Conservation (phyloP, 2,113 vertebrate genomes). For the Chitala chitala region DNA sequence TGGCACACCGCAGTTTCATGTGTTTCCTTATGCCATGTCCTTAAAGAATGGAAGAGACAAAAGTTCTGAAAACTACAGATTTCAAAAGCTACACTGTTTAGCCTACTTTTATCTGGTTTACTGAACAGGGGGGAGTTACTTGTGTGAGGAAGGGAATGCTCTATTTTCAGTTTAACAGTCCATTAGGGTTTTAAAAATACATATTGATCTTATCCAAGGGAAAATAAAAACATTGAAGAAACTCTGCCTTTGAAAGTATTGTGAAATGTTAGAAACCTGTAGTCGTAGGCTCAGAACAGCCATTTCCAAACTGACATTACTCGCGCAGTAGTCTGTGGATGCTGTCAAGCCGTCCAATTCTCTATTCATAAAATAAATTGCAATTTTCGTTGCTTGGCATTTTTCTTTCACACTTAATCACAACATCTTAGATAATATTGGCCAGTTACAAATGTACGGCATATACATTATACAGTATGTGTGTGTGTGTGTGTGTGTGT, state of each 20-base stretch:
- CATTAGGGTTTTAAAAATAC: conserved; percentile 4
- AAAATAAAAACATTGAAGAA: not conserved
- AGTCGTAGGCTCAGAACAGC: not conserved
- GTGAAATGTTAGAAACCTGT: not conserved
- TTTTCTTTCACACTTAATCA: too few species aligned
- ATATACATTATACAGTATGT: too few species aligned
- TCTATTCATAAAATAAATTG: too few species aligned
- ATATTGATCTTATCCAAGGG: not conserved
- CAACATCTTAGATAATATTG: too few species aligned
- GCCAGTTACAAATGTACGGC: too few species aligned
- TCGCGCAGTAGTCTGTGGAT: not conserved
- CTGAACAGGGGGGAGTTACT: not conserved
- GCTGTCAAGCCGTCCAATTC: not conserved
- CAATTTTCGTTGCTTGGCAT: too few species aligned
- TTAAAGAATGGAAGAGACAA: too few species aligned
- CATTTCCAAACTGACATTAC: conserved; percentile 5
- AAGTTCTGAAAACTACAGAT: not conserved
- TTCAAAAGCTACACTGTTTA: not conserved
- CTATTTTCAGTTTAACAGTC: not conserved
- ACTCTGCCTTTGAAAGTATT: not conserved
- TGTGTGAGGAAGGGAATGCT: not conserved
- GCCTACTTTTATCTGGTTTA: not conserved
- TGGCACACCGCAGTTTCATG: too few species aligned
- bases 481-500: too few species aligned
- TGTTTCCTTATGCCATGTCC: too few species aligned